Conservation (phyloP, 2,888 invertebrate genomes). For the Campoplex nolae region DNA sequence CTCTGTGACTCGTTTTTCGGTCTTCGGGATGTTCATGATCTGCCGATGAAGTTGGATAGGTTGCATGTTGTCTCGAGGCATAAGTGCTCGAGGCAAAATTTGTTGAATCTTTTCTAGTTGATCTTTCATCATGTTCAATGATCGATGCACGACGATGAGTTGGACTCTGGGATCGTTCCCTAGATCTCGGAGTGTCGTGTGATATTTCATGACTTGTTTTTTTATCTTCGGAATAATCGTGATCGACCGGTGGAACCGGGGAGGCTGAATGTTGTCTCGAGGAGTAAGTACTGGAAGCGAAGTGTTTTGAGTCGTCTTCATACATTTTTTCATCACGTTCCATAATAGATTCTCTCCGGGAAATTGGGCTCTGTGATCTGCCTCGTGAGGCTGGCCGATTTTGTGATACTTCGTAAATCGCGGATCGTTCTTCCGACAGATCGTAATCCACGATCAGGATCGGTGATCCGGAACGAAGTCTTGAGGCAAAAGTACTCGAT, state of each 20-base stretch:
- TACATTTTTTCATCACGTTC: slow-evolving; percentile 4
- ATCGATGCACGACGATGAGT: slow-evolving; percentile 7
- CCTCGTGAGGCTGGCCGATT: slow-evolving; percentile 39
- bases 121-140: neutral
- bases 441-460: slow-evolving; percentile 21
- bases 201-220: slow-evolving; percentile 2
- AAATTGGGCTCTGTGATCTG: slow-evolving; percentile 45
- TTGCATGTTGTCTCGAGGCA: slow-evolving; percentile 14
- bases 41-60: neutral
- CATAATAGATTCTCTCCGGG: neutral
- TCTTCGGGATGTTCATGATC: neutral
- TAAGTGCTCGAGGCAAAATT: neutral
- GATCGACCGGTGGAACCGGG: slow-evolving; percentile 4
- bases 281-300: slow-evolving; percentile 36
- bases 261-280: slow-evolving; percentile 22
- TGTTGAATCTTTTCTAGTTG: neutral
- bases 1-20: neutral
- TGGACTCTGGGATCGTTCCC: slow-evolving; percentile 40
- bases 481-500: slow-evolving; percentile 47
- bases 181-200: slow-evolving; percentile 16
- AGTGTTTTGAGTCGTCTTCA: neutral
- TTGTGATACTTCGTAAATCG: slow-evolving; percentile 33
- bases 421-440: neutral
- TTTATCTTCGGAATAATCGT: slow-evolving; percentile 3
- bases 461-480: slow-evolving; percentile 42